Base-by-base conservation (phyloP, 2,888 invertebrate genomes). In the Erpobdella octoculata region DNA sequence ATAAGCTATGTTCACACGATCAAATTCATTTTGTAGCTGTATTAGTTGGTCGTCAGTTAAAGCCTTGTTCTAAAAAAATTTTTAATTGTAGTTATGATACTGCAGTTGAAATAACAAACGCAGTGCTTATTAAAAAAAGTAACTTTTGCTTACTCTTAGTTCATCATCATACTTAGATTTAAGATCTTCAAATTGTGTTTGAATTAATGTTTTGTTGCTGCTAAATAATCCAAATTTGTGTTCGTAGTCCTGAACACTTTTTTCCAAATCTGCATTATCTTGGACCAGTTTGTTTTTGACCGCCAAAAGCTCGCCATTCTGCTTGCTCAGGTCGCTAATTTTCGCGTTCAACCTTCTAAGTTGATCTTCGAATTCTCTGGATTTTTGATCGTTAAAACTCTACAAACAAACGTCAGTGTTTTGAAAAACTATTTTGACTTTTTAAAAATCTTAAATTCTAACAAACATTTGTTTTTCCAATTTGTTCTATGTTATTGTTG, bases 201-300 rank as follows among this genome's bases (percentile, higher is more conserved):
- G 81, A 61, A 82, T 80, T 71, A 78, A 78, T 41, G 78, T 75
- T 76, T 79, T 91, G 78, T 94, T 93, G 85, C 97, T 92, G 87
- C 92, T 94, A 81, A 97, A 86, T 85, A 96, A 94, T 83, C 94
- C 95, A 83, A 96, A 94, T 86, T 91, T 93, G 83, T 95, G 89
- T 86, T 91, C 90, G 79, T 95, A 87, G 85, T 98, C 98, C 83
- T 90, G 90, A 83, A 96, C 90, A 83, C 87, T 88, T 80, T 95
- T 86, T 77, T 82, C 81, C 65, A 83, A 80, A 75, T 83, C 83
- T 77, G 81, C 81, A 81, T 85, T 84, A 81, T 87, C 87, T 85
- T 91, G 91, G 74, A 93, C 93, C 79, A 98, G 88, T 80, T 95
- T 91, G 81, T 92, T 91, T 86, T 95, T 95, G 86, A 77, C 71